Base-by-base conservation (phyloP, 1,140 invertebrate genomes). In the Drosophila mayri region DNA sequence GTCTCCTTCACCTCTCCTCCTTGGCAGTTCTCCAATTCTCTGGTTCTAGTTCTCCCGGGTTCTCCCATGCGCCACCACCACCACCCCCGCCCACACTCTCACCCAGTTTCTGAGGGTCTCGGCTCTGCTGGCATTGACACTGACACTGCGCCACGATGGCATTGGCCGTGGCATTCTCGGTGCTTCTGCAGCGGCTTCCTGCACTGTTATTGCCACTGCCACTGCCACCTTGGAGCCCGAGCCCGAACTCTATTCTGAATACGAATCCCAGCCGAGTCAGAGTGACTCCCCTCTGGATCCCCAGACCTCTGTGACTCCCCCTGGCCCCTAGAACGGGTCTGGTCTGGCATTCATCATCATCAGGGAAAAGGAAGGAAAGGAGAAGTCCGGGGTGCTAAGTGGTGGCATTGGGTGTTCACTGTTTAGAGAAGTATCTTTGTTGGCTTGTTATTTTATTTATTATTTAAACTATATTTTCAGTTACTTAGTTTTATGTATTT, bases 71-170 rank as follows among this genome's bases (percentile, higher is more conserved):
- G 12, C 30, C 35, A 37, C 41, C 68, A 5, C 25, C 35, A 41
- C 41, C 68, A 35, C 11, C n/a, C 40, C 78, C 60, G 37, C 43
- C 60, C 61, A 62, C 74, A 85, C 73, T 85, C 81, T 85, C 73
- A 74, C 77, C 73, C 68, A 79, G 75, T 79, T 79, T 72, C 76
- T 78, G 40, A 30, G 35, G 44, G 44, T 25, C 49, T 37, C 46
- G 46, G 37, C 38, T 61, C 66, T 62, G 70, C 82, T 86, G 82
- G 82, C 82, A 81, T 86, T 86, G 82, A 81, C 82, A 81, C 78
- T 81, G 79, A 49, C 63, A 61, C 74, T 81, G 61, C 63, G 55
- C 67, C 60, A 37, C 55, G 65, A 60, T 81, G 78, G 79, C 79
- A 60, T 67, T 81, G 66, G 79, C 79, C 62, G 49, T 78, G 73